Evolutionary conservation across 2,113 vertebrate genomes (phyloP).

Genomic region (Orthonyx spaldingii): DNA sequence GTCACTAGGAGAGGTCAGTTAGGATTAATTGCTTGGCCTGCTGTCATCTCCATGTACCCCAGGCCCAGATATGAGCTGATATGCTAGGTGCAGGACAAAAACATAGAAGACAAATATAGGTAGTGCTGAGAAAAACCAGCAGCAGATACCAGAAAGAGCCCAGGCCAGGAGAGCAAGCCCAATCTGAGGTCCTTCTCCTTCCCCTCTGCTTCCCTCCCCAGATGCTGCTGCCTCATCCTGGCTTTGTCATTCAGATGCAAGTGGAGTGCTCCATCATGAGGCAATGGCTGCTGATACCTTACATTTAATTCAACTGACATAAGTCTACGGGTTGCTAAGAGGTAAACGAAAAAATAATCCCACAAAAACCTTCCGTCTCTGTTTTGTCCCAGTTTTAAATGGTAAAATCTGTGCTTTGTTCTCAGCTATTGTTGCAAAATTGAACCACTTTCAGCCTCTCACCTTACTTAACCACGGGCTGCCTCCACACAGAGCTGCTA

Average conservation of each 20-base stretch:
- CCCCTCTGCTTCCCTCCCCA: neutral
- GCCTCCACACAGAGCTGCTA: neutral
- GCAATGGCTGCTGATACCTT: neutral
- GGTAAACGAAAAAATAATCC: neutral
- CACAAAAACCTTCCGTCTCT: neutral
- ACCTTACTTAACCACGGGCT: slow-evolving; percentile 10
- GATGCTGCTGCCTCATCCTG: neutral
- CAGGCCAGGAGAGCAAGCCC: neutral
- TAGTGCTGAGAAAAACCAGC: neutral
- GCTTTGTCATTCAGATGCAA: neutral
- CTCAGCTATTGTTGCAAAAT: slow-evolving; percentile 25
- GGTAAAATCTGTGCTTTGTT: slow-evolving; percentile 30
- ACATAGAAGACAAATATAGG: neutral
- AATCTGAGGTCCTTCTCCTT: neutral
- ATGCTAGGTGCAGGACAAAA: neutral
- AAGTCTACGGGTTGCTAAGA: neutral
- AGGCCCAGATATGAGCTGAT: neutral
- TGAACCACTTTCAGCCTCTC: slow-evolving; percentile 24
- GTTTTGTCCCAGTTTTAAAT: slow-evolving; percentile 27
- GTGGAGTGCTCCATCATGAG: fast-evolving
- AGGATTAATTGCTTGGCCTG: neutral
- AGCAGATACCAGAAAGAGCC: neutral
- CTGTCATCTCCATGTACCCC: neutral
- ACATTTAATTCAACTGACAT: neutral
- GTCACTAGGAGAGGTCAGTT: neutral